Evolutionary conservation across 2,113 vertebrate species (phyloP).

Genomic region (Aegithalos caudatus): DNA sequence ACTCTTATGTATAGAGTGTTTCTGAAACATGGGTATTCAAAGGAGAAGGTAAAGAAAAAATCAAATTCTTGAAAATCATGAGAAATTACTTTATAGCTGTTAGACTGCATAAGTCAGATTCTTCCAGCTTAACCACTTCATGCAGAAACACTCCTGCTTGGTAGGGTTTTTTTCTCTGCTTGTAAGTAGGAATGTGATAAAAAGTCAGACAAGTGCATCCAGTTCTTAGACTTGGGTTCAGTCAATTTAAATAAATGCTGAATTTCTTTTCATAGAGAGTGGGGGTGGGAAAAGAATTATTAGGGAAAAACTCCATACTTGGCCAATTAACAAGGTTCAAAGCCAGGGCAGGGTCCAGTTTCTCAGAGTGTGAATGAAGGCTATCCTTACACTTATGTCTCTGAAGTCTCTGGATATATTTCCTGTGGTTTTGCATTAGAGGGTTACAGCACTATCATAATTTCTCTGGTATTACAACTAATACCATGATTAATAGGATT

Average conservation of each 20-base stretch:
- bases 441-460: neutral
- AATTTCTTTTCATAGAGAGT: neutral
- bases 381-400: neutral
- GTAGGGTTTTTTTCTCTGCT: neutral
- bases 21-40: neutral
- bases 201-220: neutral
- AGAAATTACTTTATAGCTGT: neutral
- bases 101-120: neutral
- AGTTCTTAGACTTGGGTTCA: neutral
- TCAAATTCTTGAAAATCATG: neutral
- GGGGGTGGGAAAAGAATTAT: neutral
- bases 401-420: neutral
- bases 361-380: neutral
- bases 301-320: neutral
- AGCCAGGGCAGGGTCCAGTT: neutral
- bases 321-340: conserved; percentile 15
- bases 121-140: neutral
- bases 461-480: conserved; percentile 44
- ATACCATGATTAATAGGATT: conserved; percentile 49
- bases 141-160: neutral
- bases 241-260: neutral
- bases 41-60: neutral
- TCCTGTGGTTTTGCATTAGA: conserved; percentile 37
- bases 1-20: neutral
- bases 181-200: neutral